Conservation (phyloP, 2,888 invertebrate genomes). For the Microctonus brassicae region DNA sequence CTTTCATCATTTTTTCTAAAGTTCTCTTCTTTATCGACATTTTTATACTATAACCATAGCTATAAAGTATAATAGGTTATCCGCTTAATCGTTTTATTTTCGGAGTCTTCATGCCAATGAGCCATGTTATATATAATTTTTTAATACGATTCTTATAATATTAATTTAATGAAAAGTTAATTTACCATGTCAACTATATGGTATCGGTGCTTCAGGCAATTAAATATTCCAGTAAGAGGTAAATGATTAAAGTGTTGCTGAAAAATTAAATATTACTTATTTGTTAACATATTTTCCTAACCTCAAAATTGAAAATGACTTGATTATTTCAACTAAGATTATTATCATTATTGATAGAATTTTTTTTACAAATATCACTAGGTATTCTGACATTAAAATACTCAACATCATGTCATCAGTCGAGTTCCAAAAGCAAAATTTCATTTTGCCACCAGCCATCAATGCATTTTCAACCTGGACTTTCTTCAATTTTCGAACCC, state of each 20-base stretch:
- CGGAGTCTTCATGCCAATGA: too few relatives aligned
- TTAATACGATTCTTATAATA: not conserved
- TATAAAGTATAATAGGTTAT: too few relatives aligned
- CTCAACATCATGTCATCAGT: constrained; percentile 29
- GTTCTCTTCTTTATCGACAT: too few relatives aligned
- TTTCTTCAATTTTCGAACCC: constrained; percentile 37
- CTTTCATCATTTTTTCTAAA: too few relatives aligned
- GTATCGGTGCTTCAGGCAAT: constrained; percentile 42
- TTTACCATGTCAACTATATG: constrained; percentile 48
- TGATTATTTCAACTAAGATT: not conserved
- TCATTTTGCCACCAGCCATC: not conserved
- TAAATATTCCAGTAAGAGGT: constrained; percentile 42
- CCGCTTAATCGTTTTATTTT: too few relatives aligned
- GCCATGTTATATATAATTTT: too few relatives aligned
- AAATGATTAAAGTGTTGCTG: constrained; percentile 13
- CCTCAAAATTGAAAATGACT: constrained; percentile 1
- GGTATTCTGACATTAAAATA: constrained; percentile 33
- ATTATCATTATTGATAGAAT: not conserved
- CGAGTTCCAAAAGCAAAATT: not conserved
- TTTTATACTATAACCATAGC: too few relatives aligned
- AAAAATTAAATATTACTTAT: not conserved
- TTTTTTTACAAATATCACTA: constrained; percentile 13
- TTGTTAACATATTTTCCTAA: not conserved
- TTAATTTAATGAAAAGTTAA: not conserved
- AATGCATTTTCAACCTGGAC: constrained; percentile 4